These are phyloP conservation scores for Salminus brasiliensis DNA, from an alignment of 2,113 vertebrate species.

Conservation along the genomic window DNA sequence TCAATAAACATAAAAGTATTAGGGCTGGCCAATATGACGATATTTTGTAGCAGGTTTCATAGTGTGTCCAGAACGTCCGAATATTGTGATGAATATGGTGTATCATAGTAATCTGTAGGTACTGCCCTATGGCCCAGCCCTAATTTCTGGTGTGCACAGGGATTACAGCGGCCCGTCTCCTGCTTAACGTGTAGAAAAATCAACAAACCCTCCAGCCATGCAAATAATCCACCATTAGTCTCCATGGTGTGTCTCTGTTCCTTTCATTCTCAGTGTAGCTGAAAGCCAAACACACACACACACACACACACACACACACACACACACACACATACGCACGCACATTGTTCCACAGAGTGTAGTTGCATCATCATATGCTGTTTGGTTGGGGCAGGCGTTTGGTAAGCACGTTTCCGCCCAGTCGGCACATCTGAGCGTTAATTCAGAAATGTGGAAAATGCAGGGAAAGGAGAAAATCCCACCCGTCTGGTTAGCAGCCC, in stretches of 20 bases:
- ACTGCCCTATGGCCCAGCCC: too few species aligned
- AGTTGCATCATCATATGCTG: neutral
- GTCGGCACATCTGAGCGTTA: neutral
- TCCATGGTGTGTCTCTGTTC: neutral
- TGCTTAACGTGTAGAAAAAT: neutral
- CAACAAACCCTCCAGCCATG: neutral
- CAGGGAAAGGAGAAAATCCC: neutral
- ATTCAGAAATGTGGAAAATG: conserved; percentile 2
- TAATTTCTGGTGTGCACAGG: too few species aligned
- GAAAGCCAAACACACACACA: neutral
- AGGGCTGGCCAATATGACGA: too few species aligned
- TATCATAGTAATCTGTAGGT: too few species aligned
- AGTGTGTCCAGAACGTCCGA: too few species aligned
- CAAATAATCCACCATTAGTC: neutral
- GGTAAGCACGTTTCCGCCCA: neutral
- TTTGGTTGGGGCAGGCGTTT: neutral
- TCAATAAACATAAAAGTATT: too few species aligned
- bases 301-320: neutral
- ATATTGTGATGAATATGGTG: too few species aligned
- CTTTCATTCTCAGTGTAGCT: neutral
- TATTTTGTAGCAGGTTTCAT: too few species aligned
- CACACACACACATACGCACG: neutral
- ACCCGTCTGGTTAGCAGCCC: neutral
- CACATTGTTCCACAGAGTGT: neutral
- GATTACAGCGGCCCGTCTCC: too few species aligned